Conservation (phyloP, 1,140 invertebrate species). For the Sarcophaga bullata region DNA sequence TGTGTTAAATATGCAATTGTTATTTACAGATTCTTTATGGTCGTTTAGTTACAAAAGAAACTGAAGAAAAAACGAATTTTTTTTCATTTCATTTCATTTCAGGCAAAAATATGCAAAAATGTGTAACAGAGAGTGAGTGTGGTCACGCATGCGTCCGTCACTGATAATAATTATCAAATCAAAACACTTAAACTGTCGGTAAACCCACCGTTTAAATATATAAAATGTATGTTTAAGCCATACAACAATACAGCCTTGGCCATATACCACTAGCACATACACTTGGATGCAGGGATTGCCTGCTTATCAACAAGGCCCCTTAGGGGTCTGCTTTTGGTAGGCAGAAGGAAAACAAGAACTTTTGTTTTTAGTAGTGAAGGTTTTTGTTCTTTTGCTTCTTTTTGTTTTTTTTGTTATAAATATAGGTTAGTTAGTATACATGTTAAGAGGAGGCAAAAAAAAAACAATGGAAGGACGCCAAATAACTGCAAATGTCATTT, state of each 20-base stretch:
- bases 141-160: slow-evolving; percentile 56
- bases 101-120: not conserved
- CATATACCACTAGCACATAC: too few relatives aligned
- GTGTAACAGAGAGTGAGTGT: slow-evolving; percentile 16
- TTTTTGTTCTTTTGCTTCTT: not conserved
- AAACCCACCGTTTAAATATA: slow-evolving; percentile 51
- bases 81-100: not conserved
- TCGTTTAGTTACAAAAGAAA: not conserved
- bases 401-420: slow-evolving; percentile 6
- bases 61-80: not conserved
- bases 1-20: slow-evolving; percentile 26
- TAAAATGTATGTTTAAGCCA: not conserved
- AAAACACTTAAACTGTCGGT: slow-evolving; percentile 63
- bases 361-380: not conserved
- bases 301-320: not conserved
- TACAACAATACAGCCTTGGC: too few relatives aligned
- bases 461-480: too few relatives aligned
- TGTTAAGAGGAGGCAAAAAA: too few relatives aligned
- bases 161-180: slow-evolving; percentile 65
- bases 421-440: slow-evolving; percentile 27
- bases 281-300: not conserved
- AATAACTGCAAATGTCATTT: slow-evolving; percentile 23
- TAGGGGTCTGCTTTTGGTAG: not conserved
- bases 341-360: slow-evolving; percentile 10
- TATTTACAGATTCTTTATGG: slow-evolving; percentile 16